Conservation (phyloP, 2,888 invertebrate species). For the Oscheius sp. region DNA sequence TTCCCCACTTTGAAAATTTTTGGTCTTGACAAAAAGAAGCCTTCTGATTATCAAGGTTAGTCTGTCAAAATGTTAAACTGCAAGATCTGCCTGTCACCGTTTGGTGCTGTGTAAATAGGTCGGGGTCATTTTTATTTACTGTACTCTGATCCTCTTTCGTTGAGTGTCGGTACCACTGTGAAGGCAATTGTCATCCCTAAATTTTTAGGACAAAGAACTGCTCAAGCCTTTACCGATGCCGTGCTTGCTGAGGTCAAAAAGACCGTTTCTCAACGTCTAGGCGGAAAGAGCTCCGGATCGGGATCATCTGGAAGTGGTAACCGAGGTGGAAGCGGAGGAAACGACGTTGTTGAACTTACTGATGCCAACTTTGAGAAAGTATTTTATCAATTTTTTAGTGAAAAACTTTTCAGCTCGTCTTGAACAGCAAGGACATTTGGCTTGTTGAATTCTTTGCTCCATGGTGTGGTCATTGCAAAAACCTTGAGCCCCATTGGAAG, state of each 20-base stretch:
- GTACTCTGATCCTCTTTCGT: background rate
- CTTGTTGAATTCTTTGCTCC: conserved; percentile 94
- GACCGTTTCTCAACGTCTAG: conserved; percentile 70
- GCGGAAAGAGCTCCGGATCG: conserved; percentile 48
- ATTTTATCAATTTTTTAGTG: background rate
- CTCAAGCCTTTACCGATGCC: conserved; percentile 85
- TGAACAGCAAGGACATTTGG: conserved; percentile 94
- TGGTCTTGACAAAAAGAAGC: conserved; percentile 82
- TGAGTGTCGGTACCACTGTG: background rate
- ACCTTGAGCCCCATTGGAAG: conserved; percentile 93
- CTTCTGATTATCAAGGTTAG: conserved; percentile 80
- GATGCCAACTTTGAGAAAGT: conserved; percentile 90
- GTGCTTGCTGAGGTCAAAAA: conserved; percentile 82
- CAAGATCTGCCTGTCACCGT: conserved; percentile 4
- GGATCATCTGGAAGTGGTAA: conserved; percentile 29
- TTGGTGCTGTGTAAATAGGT: conserved; percentile 11
- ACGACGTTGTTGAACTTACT: conserved; percentile 87
- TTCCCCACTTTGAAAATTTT: conserved; percentile 97
- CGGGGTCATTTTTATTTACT: conserved; percentile 22
- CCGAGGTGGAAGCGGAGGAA: conserved; percentile 54
- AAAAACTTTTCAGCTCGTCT: conserved; percentile 75
- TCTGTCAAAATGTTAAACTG: background rate
- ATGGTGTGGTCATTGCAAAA: conserved; percentile 93
- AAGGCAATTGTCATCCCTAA: too few species aligned
- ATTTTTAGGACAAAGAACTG: conserved; percentile 80